Conservation (phyloP, 2,113 vertebrate genomes). For the Prionailurus viverrinus region DNA sequence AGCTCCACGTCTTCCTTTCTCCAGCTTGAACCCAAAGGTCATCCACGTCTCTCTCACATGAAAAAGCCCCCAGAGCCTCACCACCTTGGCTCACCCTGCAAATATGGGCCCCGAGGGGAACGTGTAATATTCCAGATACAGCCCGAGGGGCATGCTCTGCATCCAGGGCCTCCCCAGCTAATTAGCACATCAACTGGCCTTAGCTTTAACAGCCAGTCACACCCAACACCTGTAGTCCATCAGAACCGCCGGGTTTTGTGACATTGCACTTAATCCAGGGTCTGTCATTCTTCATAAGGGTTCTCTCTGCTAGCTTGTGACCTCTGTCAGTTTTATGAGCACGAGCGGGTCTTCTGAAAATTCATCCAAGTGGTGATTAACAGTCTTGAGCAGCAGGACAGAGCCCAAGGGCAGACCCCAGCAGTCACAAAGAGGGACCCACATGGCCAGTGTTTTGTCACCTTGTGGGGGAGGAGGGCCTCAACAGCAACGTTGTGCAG, state of each 20-base stretch:
- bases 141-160: not conserved
- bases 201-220: not conserved
- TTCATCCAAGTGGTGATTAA: not conserved
- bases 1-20: not conserved
- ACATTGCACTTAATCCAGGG: not conserved
- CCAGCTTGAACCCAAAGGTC: not conserved
- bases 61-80: not conserved
- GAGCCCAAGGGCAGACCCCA: not conserved
- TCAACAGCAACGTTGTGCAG: accelerated
- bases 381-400: not conserved
- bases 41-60: not conserved
- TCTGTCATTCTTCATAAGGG: not conserved
- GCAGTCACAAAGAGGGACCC: too few relatives aligned
- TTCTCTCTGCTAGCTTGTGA: not conserved
- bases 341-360: not conserved
- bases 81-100: not conserved
- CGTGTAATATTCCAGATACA: not conserved
- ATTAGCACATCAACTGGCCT: not conserved
- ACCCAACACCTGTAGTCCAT: too few relatives aligned
- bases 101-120: not conserved
- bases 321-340: not conserved
- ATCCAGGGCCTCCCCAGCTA: not conserved
- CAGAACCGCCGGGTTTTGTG: not conserved
- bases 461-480: not conserved
- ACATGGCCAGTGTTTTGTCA: accelerated